phyloP scores from a whole-genome alignment of 2,797 vertebrate genomes.

The Calcarius lapponicus region DNA sequence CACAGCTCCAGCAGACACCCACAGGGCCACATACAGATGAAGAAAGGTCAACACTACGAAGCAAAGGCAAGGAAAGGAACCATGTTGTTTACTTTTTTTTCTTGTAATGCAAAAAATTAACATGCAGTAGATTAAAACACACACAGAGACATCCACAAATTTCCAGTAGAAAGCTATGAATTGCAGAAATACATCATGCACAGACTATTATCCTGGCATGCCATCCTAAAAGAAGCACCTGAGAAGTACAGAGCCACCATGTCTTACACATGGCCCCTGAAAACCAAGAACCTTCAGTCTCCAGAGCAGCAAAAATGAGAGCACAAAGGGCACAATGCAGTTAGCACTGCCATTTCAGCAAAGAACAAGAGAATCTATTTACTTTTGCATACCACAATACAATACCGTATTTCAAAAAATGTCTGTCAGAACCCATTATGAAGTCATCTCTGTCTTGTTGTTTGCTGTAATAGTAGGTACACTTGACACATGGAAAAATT shows the following conservation, averaged over 20 bases:
- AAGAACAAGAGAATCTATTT: not conserved
- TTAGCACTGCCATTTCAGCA: not conserved
- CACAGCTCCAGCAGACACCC: not conserved
- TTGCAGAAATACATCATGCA: not conserved
- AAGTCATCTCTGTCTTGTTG: not conserved
- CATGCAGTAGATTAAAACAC: not conserved
- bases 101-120: not conserved
- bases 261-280: not conserved
- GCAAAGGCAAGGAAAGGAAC: not conserved
- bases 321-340: not conserved
- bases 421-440: rapidly evolving
- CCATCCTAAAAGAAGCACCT: not conserved
- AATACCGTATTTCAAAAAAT: not conserved
- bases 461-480: not conserved
- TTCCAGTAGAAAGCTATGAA: not conserved
- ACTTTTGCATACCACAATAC: not conserved
- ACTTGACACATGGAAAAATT: not conserved
- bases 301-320: not conserved
- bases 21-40: not conserved
- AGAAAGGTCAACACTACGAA: not conserved
- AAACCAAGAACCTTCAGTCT: not conserved
- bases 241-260: not conserved
- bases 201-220: not conserved
- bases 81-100: rapidly evolving
- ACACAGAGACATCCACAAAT: not conserved